Evolutionary conservation across 2,113 vertebrate genomes (phyloP), one percentile per base, ranked within the genome.

Genomic region (Clinocottus analis): DNA sequence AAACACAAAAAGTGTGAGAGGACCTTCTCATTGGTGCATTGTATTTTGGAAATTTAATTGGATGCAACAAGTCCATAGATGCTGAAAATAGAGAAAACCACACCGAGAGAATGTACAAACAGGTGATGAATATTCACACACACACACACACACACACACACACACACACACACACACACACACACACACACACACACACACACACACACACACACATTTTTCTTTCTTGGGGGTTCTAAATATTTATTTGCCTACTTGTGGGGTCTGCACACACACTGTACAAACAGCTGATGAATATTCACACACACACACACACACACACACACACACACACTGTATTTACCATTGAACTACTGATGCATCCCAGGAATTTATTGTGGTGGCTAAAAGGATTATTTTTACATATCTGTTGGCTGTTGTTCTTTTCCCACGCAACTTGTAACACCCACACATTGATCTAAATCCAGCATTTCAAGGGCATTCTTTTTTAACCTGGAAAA

Each of bases 111-210:
- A 68, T 55, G 16, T 41, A 68, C 67, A 80, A 77, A 77, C 47
- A 79, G 29, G 27, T 51, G 49, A 81, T 88, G 82, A 75, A 88
- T 88, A 91, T 87, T 82, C 61, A 87, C 29, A 56, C 23, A 63
- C 29, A 12, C 60, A 37, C 47, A 21, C 37, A 56, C 23, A 63
- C 29, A 12, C 60, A 37, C 47, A 21, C 37, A 91, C 87, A 82
- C 61, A 87, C 29, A 56, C 23, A 63, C 29, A 12, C 60, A 37
- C 47, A 21, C 37, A 31, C 2, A 31, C 29, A 31, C 2, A 31
- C 49, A 49, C 43, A 66, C 67, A 71, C 47, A 73, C 17, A 55
- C 14, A 67, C 67, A 80, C 75, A 77, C 47, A 79, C 25, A 31
- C 29, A 31, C 2, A 31, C 29, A 64, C 63, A 43, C 23, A 61